A percentile compares a stretch with the other conserved stretches of the same genome.
phyloP scores from a whole-genome alignment of 2,888 invertebrate genomes.

The Apodemia mormo region DNA sequence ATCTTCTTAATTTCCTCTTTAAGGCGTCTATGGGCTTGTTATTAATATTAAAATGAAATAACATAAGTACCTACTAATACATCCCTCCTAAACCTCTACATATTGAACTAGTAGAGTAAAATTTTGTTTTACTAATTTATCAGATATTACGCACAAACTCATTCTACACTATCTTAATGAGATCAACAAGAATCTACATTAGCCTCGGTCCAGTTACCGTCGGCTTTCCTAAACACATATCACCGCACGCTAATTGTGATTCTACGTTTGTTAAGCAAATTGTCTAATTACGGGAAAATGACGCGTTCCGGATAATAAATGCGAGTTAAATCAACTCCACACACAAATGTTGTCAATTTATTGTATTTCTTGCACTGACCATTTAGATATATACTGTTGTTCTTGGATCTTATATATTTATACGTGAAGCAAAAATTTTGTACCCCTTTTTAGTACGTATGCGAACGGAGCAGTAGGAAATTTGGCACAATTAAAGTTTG shows the following conservation, averaged over 20 bases:
- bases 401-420: too few species aligned
- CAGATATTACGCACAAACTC: not conserved
- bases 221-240: conserved; percentile 16
- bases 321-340: not conserved
- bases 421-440: too few species aligned
- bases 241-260: not conserved
- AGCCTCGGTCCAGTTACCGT: conserved; percentile 13
- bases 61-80: too few species aligned
- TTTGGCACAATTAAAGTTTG: too few species aligned
- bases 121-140: not conserved
- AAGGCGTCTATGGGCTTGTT: too few species aligned
- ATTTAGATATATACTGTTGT: not conserved
- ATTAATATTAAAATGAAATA: too few species aligned
- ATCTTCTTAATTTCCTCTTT: too few species aligned
- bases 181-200: conserved; percentile 4
- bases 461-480: too few species aligned
- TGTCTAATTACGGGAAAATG: conserved; percentile 12
- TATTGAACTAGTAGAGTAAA: not conserved
- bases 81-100: too few species aligned
- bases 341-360: not conserved
- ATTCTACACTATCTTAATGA: conserved; percentile 2
- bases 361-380: not conserved
- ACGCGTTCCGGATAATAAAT: not conserved
- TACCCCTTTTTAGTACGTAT: too few species aligned
- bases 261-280: conserved; percentile 15